phyloP scores from a whole-genome alignment of 2,797 vertebrate genomes.

The Psittacula echo region DNA sequence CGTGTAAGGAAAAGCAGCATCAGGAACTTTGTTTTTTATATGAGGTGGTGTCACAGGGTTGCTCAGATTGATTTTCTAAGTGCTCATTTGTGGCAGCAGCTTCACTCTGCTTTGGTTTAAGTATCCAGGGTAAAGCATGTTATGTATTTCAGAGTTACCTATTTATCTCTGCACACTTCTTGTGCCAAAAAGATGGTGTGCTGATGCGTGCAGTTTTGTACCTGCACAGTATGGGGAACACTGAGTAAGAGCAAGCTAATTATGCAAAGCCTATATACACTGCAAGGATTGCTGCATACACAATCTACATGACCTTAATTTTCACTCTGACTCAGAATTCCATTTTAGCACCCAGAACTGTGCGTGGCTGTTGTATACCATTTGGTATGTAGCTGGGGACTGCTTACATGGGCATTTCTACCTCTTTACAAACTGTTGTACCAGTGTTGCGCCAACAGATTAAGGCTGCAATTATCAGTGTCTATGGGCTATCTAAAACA shows the following conservation, averaged over 20 bases:
- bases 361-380: background rate
- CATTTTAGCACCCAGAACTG: background rate
- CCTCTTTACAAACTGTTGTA: background rate
- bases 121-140: background rate
- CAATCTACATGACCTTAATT: background rate
- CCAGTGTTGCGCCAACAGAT: no score
- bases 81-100: background rate
- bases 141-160: background rate
- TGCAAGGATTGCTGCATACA: background rate
- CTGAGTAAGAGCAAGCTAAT: conserved; percentile 29
- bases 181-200: background rate
- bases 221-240: background rate
- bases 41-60: background rate
- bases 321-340: background rate
- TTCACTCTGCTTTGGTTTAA: background rate
- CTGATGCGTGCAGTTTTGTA: background rate
- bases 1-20: no score
- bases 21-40: background rate
- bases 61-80: background rate
- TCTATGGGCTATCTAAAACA: background rate
- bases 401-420: background rate
- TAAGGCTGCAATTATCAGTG: background rate
- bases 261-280: background rate
- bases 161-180: background rate
- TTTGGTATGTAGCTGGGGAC: background rate